A percentile compares a stretch with the other conserved stretches of the same genome.
These are phyloP conservation scores for Bos javanicus DNA, from an alignment of 2,113 vertebrate genomes.

Conservation along the genomic window DNA sequence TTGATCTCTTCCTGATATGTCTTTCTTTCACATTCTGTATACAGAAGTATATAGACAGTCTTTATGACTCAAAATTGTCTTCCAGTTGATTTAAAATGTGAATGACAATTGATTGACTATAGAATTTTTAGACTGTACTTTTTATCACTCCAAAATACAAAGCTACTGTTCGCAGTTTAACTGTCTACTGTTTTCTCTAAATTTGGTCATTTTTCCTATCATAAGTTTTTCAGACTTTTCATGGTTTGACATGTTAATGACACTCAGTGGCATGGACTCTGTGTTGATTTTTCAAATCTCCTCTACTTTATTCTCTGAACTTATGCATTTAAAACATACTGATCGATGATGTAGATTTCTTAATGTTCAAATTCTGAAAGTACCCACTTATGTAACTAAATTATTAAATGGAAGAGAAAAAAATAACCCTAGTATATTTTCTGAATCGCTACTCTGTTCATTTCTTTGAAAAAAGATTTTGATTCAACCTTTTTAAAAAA, in stretches of 20 bases:
- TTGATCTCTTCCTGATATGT: background rate
- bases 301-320: background rate
- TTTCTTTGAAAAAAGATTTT: conserved; percentile 4
- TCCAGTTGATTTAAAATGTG: background rate
- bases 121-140: background rate
- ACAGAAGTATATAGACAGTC: background rate
- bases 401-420: background rate
- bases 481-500: background rate
- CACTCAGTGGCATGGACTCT: background rate
- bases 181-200: background rate
- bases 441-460: background rate
- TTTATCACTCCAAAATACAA: background rate
- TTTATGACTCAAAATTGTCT: background rate
- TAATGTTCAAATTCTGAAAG: background rate
- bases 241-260: background rate
- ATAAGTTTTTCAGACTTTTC: background rate
- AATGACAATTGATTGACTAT: background rate
- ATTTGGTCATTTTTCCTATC: background rate
- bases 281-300: background rate
- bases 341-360: background rate
- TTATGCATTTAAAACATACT: background rate
- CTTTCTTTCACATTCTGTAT: background rate
- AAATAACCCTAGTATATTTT: background rate
- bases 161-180: background rate
- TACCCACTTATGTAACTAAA: background rate